Conservation (phyloP, 2,797 vertebrate genomes). For the Mycteria americana region DNA sequence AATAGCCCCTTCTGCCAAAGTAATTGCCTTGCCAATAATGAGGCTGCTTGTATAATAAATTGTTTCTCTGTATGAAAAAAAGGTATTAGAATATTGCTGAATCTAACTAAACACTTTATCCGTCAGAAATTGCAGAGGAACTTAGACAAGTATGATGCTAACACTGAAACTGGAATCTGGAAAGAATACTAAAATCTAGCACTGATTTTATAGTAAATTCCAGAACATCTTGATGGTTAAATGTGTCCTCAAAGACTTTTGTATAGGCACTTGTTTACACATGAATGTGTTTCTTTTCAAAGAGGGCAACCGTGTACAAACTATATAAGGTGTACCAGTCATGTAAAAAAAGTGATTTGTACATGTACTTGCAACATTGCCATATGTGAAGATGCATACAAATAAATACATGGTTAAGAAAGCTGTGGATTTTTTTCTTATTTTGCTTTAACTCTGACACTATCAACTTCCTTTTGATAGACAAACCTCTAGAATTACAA, state of each 20-base stretch:
- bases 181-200: neutral
- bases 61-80: neutral
- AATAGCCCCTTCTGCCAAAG: neutral
- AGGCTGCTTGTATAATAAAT: neutral
- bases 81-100: neutral
- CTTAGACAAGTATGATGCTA: neutral
- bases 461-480: neutral
- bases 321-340: neutral
- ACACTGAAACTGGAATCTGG: neutral
- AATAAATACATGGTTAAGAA: neutral
- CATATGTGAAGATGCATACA: neutral
- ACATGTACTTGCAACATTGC: neutral
- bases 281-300: neutral
- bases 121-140: neutral
- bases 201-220: neutral
- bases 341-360: neutral
- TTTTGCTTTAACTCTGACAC: neutral
- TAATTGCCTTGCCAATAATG: neutral
- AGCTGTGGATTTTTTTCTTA: neutral
- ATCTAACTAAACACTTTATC: neutral
- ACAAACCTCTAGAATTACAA: neutral
- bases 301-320: neutral
- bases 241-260: neutral
- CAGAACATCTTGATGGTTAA: neutral
- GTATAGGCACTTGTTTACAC: neutral